Evolutionary conservation across 2,888 invertebrate species (phyloP).

Genomic region (Holacanthella duospinosa): DNA sequence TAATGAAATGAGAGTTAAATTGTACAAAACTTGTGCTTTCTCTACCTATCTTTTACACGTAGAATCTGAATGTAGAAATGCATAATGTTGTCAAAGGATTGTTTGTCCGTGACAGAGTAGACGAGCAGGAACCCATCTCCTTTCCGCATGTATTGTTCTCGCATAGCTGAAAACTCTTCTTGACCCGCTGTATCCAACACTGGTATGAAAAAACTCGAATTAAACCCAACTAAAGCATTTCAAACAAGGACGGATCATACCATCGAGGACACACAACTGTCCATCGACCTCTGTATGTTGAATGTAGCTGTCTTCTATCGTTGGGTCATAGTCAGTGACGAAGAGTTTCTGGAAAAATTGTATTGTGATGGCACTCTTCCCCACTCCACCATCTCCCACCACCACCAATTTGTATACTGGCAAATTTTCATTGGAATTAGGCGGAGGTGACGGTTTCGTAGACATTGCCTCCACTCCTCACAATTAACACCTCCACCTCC

Average conservation of each 20-base stretch:
- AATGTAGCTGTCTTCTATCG: conserved; percentile 89
- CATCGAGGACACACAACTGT: conserved; percentile 80
- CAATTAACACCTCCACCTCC: background rate
- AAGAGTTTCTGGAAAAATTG: conserved; percentile 91
- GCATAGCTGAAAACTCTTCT: conserved; percentile 92
- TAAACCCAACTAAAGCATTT: background rate
- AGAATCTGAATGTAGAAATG: conserved; percentile 84
- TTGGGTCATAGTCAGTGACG: conserved; percentile 89
- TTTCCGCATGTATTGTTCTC: conserved; percentile 84
- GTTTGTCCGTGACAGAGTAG: conserved; percentile 83
- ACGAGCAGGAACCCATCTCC: conserved; percentile 88
- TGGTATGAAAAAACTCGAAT: conserved; percentile 42
- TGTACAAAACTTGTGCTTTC: too few species aligned
- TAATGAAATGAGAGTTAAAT: background rate
- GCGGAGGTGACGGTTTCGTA: conserved; percentile 5
- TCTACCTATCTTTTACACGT: conserved; percentile 71
- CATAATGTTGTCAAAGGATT: conserved; percentile 76
- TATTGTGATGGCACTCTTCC: conserved; percentile 92
- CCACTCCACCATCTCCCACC: conserved; percentile 88
- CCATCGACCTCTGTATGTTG: conserved; percentile 89
- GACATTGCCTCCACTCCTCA: too few species aligned
- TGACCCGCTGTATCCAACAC: conserved; percentile 91
- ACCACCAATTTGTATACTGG: conserved; percentile 73
- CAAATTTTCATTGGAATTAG: conserved; percentile 44
- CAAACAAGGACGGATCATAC: conserved; percentile 44